Evolutionary conservation across 2,113 vertebrate genomes (phyloP), one percentile per base, ranked within the genome.

Genomic region (Mionectes macconnelli): DNA sequence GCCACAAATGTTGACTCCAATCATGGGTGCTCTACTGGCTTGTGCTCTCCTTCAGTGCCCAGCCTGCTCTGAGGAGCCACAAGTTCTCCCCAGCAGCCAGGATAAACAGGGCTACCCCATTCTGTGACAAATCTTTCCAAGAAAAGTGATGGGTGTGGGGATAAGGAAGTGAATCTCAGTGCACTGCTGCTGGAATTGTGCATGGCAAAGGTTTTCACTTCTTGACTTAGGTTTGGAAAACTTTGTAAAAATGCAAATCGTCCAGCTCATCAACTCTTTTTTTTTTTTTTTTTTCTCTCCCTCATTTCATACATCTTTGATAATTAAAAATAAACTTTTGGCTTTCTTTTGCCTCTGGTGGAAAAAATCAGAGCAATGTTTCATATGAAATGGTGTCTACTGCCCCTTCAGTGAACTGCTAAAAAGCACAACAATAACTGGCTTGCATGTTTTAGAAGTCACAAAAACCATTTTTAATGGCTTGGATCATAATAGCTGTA

Each of bases 341-440:
- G 19, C 14, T 53, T 55, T 67, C 10, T 44, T 84, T 89, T 87
- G 57, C 37, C 28, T 56, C 69, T 68, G 24, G 35, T 59, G 22
- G 63, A 68, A 70, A 76, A 92, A 72, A 49, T 13, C 39, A 84
- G 40, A 87, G 53, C 19, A 8, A 24, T 35, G 8, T 87, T 93
- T 93, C 35, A 37, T 57, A 50, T 33, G 42, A 90, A 86, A 35
- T 62, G 40, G n/a, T 73, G 67, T 25, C 33, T 87, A 31, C 78
- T 94, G 90, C n/a, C 85, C 76, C 79, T 92, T 92, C 50, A n/a
- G 39, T 94, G 85, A 93, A 80, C 85, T 86, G 45, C 83, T 94
- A 47, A 49, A 90, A 96, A 92, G 68, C 68, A 83, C 79, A 90
- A 90, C 72, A 93, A 39, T 84, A 75, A 85, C 70, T 47, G 63